phyloP scores from a whole-genome alignment of 1,140 invertebrate species.

The Cydia splendana region DNA sequence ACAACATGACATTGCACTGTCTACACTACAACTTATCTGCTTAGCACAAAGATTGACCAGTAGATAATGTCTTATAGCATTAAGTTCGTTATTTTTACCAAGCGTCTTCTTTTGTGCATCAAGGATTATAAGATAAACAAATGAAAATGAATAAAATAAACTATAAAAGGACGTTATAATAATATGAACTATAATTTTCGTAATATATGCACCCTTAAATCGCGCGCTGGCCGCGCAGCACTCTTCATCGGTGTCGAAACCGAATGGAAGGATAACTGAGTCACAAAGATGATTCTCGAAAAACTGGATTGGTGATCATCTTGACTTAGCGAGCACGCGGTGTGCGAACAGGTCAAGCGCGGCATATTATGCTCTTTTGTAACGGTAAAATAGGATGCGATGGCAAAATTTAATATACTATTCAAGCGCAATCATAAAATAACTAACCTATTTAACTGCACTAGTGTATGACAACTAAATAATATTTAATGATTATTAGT shows the following conservation, averaged over 20 bases:
- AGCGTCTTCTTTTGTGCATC: no score
- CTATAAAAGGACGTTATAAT: neutral
- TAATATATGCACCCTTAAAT: neutral
- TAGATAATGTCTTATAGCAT: no score
- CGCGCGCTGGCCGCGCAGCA: neutral
- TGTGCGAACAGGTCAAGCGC: slow-evolving; percentile 22
- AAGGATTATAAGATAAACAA: no score
- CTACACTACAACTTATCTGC: no score
- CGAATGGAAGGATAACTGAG: slow-evolving; percentile 23
- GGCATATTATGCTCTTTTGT: neutral
- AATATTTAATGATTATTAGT: no score
- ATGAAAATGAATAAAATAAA: no score
- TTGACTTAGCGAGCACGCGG: neutral
- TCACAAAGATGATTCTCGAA: slow-evolving; percentile 22
- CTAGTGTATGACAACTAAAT: no score
- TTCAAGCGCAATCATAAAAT: no score
- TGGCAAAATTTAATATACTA: neutral
- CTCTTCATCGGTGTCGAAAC: neutral
- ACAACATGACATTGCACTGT: no score
- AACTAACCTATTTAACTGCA: no score
- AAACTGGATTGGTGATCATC: slow-evolving; percentile 28
- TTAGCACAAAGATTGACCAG: no score
- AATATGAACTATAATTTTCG: neutral
- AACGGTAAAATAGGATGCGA: slow-evolving; percentile 16
- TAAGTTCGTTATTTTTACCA: no score